phyloP scores from a whole-genome alignment of 2,113 vertebrate species.

The Dipodomys spectabilis region DNA sequence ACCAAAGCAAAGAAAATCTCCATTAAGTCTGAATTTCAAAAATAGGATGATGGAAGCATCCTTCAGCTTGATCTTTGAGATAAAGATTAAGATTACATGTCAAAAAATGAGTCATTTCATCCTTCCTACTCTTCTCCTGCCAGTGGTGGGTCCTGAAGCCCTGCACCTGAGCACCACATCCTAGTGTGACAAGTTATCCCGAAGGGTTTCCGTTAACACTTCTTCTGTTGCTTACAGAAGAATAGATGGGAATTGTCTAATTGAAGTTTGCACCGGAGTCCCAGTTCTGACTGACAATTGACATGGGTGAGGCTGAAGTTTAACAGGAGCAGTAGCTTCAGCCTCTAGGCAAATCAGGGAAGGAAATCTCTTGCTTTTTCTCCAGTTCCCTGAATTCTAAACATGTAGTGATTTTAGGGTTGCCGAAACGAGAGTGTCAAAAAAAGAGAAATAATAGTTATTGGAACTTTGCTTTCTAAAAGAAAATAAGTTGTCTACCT shows the following conservation, averaged over 20 bases:
- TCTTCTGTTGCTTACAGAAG: slow-evolving; percentile 15
- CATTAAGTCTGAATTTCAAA: not conserved
- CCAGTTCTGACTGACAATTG: not conserved
- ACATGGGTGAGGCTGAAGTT: not conserved
- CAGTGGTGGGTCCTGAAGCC: accelerated
- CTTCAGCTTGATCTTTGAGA: not conserved
- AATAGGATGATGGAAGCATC: not conserved
- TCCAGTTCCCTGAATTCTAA: not conserved
- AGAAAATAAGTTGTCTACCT: not conserved
- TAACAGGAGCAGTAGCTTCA: not conserved
- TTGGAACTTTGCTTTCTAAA: not conserved
- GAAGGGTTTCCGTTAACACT: not conserved
- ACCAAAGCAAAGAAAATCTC: not conserved
- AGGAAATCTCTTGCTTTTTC: not conserved
- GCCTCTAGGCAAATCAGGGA: not conserved
- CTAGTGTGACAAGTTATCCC: not conserved
- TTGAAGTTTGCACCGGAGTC: not conserved
- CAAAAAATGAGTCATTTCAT: not conserved
- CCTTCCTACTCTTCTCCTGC: not conserved
- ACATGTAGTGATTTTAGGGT: not conserved
- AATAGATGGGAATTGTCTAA: not conserved
- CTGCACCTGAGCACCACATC: not conserved
- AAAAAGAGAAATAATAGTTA: not conserved
- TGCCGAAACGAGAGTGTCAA: not conserved
- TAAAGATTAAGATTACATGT: not conserved